Percentiles rank a stretch among this genome's conserved stretches.
Conservation (phyloP, 2,113 vertebrate species). For the Pomatorhinus ruficollis region DNA sequence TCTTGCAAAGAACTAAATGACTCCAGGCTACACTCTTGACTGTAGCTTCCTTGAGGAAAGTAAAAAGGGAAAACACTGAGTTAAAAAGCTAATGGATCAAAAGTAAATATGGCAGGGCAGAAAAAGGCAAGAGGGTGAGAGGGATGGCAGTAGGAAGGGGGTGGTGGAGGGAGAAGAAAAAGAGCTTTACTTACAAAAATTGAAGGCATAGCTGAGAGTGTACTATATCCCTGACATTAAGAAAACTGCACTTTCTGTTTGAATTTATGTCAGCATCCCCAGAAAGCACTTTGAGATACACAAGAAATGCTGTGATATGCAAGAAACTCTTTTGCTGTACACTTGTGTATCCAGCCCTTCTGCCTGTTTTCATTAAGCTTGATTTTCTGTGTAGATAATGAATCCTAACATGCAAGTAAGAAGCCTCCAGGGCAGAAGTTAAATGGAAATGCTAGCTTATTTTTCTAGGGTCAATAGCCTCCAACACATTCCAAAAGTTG, state of each 20-base stretch:
- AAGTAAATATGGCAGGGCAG: neutral
- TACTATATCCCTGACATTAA: neutral
- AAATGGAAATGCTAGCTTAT: neutral
- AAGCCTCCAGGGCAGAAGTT: neutral
- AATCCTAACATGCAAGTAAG: neutral
- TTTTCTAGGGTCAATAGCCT: neutral
- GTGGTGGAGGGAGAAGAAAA: neutral
- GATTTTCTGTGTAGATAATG: neutral
- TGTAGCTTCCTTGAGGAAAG: neutral
- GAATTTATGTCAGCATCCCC: neutral
- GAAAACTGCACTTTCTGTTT: neutral
- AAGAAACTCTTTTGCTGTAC: neutral
- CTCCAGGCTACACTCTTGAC: neutral
- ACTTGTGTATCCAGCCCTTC: neutral
- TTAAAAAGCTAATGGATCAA: neutral
- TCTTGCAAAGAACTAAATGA: neutral
- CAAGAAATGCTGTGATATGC: neutral
- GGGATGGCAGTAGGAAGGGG: neutral
- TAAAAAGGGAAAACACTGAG: neutral
- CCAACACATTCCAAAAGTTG: neutral
- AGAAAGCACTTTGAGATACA: neutral
- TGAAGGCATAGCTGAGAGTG: neutral
- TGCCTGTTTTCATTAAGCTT: neutral
- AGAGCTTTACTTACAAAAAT: neutral
- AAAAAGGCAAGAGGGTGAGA: neutral